Evolutionary conservation across 2,888 invertebrate species (phyloP), one percentile per base, ranked within the genome.

Genomic region (Euclidia mi): DNA sequence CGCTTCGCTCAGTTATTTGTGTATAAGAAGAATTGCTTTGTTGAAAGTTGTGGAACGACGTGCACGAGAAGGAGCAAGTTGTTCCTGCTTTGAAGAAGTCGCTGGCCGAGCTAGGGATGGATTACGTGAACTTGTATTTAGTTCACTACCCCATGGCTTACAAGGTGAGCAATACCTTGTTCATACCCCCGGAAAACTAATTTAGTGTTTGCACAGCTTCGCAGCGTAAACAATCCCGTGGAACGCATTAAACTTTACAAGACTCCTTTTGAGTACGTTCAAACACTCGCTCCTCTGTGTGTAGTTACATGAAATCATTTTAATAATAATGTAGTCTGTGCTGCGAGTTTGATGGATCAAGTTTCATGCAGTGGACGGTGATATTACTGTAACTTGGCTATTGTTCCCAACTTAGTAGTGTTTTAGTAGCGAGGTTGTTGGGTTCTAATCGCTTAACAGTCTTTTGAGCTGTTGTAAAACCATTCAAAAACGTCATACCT

Each of bases 91-190:
- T 97, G 53, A 95, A 95, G 70, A 95, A 95, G 63, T 96, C 97
- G 10, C 81, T 98, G 32, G 78, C 90, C 6, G 92, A 96, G 65
- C 91, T 98, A 37, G 95, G 96, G 10, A 82, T 97, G 47, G 95
- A 96, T n/a, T 98, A 97, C 78, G 89, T 98, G 15, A 98, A 98
- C 86, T 91, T 97, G 6, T 98, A 97, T 85, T 92, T 98, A 45
- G 96, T 98, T 80, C 98, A 98, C 82, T 96, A 96, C 95, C 97
- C 97, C 2, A 95, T 97, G 79, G 96, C 96, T 0, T 97, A 96
- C 79, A 90, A 87, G 78, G 92, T 91, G 68, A 83, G 79, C 69
- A 56, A 32, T 47, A 55, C 50, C 29, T 44, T 45, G 50, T 59
- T 50, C 51, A 47, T 58, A 58, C 51, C 56, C 38, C 34, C 43